Evolutionary conservation across 2,113 vertebrate species (phyloP).

Genomic region (Chroicocephalus ridibundus): DNA sequence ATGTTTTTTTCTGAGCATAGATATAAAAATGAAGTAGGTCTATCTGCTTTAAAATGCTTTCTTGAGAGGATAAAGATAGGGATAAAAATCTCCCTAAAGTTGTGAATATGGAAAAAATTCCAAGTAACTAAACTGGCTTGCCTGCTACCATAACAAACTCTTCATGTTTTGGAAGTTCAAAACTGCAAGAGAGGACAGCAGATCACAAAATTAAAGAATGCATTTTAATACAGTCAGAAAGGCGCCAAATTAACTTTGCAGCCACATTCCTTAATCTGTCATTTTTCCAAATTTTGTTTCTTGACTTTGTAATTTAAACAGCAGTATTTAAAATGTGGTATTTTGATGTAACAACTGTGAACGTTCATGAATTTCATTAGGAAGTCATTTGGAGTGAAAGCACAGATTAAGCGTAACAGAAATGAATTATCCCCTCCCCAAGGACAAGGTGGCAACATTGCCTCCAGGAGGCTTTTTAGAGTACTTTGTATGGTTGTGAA

Average conservation of each 20-base stretch:
- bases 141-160: neutral
- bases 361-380: neutral
- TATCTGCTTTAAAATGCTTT: neutral
- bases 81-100: neutral
- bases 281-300: neutral
- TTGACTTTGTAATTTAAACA: neutral
- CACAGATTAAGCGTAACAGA: neutral
- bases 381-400: neutral
- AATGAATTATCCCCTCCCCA: neutral
- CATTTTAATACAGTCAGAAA: neutral
- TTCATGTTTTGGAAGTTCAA: neutral
- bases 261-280: neutral
- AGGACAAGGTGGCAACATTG: neutral
- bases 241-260: neutral
- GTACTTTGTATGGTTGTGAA: neutral
- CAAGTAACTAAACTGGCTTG: neutral
- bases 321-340: neutral
- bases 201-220: neutral
- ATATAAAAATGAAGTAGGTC: neutral
- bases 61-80: neutral
- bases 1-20: neutral
- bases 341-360: neutral
- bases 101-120: neutral
- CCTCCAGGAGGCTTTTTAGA: neutral
- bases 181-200: neutral